Conservation (phyloP, 2,888 invertebrate genomes). For the Cerastis leucographa region DNA sequence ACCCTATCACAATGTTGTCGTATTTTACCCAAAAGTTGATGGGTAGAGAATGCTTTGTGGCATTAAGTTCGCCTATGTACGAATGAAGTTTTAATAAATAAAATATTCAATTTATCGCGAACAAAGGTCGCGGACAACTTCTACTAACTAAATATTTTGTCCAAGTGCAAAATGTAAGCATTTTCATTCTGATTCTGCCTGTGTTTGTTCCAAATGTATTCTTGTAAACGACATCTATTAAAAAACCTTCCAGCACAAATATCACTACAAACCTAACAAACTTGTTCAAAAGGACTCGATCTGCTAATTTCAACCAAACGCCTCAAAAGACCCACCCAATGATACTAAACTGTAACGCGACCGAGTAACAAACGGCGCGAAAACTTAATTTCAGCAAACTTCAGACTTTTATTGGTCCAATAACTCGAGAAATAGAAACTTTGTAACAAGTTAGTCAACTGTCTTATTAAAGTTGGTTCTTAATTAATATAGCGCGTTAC, state of each 20-base stretch:
- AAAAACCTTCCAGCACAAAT: background rate
- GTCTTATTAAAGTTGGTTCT: slow-evolving; percentile 65
- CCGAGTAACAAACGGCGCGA: slow-evolving; percentile 57
- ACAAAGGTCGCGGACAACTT: too few relatives aligned
- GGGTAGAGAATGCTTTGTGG: too few relatives aligned
- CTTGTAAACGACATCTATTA: background rate
- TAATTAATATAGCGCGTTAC: slow-evolving; percentile 73
- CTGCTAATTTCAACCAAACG: background rate
- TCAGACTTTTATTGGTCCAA: slow-evolving; percentile 65
- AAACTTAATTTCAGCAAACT: slow-evolving; percentile 67
- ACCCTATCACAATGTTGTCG: too few relatives aligned
- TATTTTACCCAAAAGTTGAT: too few relatives aligned
- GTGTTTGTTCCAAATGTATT: background rate
- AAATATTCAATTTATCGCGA: too few relatives aligned
- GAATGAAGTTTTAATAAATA: too few relatives aligned
- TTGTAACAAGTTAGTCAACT: slow-evolving; percentile 60
- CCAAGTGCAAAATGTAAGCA: too few relatives aligned
- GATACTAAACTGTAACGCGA: slow-evolving; percentile 35
- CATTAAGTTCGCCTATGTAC: too few relatives aligned
- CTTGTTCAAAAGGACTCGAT: background rate
- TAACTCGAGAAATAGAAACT: slow-evolving; percentile 66
- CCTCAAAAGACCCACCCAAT: slow-evolving; percentile 37
- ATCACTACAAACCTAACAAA: background rate
- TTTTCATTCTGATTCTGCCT: background rate
- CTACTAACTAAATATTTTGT: too few relatives aligned